These are phyloP conservation scores for Eidolon helvum DNA, from an alignment of 2,113 vertebrate genomes.

Conservation along the genomic window DNA sequence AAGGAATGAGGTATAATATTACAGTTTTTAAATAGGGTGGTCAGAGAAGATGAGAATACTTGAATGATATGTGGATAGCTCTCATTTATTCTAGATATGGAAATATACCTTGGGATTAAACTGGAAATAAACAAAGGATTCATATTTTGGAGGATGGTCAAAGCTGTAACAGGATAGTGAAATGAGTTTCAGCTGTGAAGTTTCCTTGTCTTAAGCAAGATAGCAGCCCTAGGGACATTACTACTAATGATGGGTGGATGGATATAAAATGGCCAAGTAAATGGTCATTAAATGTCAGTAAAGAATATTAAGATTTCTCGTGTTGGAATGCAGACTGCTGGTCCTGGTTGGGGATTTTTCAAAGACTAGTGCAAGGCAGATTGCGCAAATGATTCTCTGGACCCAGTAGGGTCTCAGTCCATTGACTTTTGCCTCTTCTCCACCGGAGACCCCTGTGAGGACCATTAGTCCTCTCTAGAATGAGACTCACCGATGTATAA, in stretches of 20 bases:
- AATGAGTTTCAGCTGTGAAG: not conserved
- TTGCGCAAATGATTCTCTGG: not conserved
- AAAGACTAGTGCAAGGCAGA: not conserved
- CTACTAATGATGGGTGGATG: not conserved
- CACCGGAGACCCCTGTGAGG: not conserved
- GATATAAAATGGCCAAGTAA: not conserved
- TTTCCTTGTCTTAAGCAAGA: not conserved
- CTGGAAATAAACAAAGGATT: not conserved
- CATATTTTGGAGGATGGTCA: not conserved
- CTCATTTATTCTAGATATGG: not conserved
- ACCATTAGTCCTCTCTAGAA: not conserved
- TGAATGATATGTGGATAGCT: not conserved
- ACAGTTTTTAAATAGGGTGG: not conserved
- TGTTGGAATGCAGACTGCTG: not conserved
- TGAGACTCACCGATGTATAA: not conserved
- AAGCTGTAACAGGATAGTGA: not conserved
- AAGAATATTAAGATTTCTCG: not conserved
- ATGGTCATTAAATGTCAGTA: not conserved
- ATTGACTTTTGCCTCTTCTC: not conserved
- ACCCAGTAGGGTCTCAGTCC: not conserved
- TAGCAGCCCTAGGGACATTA: not conserved
- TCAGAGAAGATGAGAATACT: not conserved
- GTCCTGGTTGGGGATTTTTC: not conserved
- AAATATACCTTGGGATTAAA: not conserved
- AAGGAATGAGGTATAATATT: not conserved